Conservation (phyloP, 2,797 vertebrate genomes). For the Parauchenoglanis punctatus region DNA sequence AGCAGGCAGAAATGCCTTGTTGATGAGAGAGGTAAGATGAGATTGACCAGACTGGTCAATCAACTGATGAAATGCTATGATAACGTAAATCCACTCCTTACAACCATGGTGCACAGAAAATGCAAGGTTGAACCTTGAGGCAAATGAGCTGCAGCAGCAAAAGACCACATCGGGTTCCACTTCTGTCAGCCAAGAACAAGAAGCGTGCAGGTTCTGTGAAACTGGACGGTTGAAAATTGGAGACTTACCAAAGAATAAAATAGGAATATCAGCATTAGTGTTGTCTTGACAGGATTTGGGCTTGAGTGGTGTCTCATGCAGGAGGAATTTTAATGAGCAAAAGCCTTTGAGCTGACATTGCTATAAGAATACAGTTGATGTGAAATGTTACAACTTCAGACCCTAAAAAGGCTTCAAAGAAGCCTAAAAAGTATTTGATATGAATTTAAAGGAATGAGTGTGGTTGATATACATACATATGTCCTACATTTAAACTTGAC, state of each 20-base stretch:
- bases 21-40: too few relatives aligned
- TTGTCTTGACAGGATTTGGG: not conserved
- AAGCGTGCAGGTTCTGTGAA: not conserved
- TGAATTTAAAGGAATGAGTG: not conserved
- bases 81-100: not conserved
- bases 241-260: not conserved
- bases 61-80: too few relatives aligned
- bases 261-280: not conserved
- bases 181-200: not conserved
- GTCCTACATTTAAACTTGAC: not conserved
- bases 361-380: not conserved
- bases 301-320: not conserved
- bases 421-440: not conserved
- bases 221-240: not conserved
- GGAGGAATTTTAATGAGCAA: not conserved
- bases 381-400: too few relatives aligned
- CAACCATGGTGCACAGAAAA: not conserved
- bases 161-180: not conserved
- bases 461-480: not conserved
- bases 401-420: not conserved
- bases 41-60: too few relatives aligned
- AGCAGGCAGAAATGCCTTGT: too few relatives aligned
- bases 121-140: too few relatives aligned
- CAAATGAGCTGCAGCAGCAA: not conserved
- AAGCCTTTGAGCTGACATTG: not conserved